Evolutionary conservation across 2,113 vertebrate genomes (phyloP), one percentile per base, ranked within the genome.

Genomic region (Leptodactylus fuscus): DNA sequence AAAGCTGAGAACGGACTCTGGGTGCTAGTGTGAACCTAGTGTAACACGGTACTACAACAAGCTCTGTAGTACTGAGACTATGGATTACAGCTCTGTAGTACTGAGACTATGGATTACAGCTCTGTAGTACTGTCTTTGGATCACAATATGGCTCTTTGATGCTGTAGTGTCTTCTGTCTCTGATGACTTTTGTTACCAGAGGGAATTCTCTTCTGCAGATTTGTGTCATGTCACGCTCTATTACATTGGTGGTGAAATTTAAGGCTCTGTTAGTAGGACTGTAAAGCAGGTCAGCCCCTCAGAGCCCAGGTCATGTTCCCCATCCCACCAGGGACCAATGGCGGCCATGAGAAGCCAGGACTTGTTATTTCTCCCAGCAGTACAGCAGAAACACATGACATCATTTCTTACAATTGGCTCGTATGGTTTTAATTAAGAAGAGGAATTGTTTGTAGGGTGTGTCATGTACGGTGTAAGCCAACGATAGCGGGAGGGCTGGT

Each of bases 391-490:
- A 69, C 20, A 49, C 58, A 78, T 79, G 60, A 85, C 83, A 44
- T 79, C 74, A 85, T 70, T 10, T 71, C 32, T 41, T 62, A 53
- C 60, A 29, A 70, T 38, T 48, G 20, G 4, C 10, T 44, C 84
- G 71, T 73, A 24, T 81, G 76, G 24, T 8, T 86, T 73, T 29
- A 4, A 81, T 81, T 81, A 86, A 53, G 36, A n/a, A 22, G 12
- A 48, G 41, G 62, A 55, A 44, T 79, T 70, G 75, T 34, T 71
- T 81, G 41, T 27, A 73, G 77, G 84, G 76, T 24, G 76, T 55
- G 46, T 1, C 71, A 11, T 20, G 32, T 27, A 65, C 16, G 9
- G 53, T 44, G 48, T 29, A 20, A 80, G 62, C 38, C 76, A 71
- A 44, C 62, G 20, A 67, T 29, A 34, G 51, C 4, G 32, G 75